Evolutionary conservation across 2,888 invertebrate genomes (phyloP), one percentile per base, ranked within the genome.

Genomic region (Doris montereyensis): DNA sequence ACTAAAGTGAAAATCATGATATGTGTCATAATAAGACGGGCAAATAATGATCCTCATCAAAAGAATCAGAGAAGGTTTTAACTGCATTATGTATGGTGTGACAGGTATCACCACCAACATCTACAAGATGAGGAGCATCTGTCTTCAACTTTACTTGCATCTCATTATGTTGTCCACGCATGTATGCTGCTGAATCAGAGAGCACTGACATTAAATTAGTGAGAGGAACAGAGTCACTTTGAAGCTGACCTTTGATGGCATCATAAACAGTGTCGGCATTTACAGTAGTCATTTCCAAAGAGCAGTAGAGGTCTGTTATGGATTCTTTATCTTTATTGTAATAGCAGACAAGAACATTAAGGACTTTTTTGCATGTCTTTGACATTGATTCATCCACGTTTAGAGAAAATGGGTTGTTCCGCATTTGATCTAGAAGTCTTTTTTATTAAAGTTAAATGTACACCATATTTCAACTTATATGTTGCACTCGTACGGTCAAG

Each of bases 321-420:
- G 60, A 60, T 26, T 60, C 60, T 10, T 10, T 60, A 24, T 60
- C 60, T 26, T 4, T 26, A 60, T 60, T 60, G 24, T 21, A 60
- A n/a, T 60, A 60, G n/a, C 60, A 70, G 2, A 70, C 30, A 1
- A 70, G 32, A 1, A 70, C 32, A 70, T 70, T 32, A 2, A 70
- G 3, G 5, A 70, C 70, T 21, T 70, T 70, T 13, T 70, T 28
- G 70, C 34, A 34, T 21, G 70, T 35, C 34, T 70, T 70, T 1
- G 70, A 4, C n/a, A 35, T 70, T 17, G 70, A 70, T 32, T 70
- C 70, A 21, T 70, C 70, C 10, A 70, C 13, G 30, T 70, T 70
- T 2, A 70, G 30, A 17, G 70, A 70, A 30, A 70, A 70, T 32
- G 70, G 5, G 3, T 28, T 70, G 17, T 24, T 26, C 13, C 34